Conservation (phyloP, 2,113 vertebrate species). For the Aptenodytes patagonicus region DNA sequence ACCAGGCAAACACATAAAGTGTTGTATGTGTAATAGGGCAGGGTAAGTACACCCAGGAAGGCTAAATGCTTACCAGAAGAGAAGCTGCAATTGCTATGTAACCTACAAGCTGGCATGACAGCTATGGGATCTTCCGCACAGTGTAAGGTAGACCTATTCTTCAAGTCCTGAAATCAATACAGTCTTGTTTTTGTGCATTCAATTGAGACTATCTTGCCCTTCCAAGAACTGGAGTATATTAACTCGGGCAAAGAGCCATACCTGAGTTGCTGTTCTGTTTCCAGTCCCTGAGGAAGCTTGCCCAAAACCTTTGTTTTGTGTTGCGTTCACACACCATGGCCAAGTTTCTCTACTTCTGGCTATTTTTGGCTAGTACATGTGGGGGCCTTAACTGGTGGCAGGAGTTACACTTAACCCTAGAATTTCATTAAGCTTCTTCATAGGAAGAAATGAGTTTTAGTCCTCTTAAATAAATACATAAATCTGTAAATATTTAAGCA, state of each 20-base stretch:
- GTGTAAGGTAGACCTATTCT: neutral
- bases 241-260: too few relatives aligned
- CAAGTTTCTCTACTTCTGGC: neutral
- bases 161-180: neutral
- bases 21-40: neutral
- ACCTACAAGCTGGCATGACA: neutral
- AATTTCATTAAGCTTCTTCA: neutral
- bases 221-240: neutral
- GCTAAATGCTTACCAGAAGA: neutral
- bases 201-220: fast-evolving
- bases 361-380: neutral
- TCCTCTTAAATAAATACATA: neutral
- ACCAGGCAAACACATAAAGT: neutral
- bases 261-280: neutral
- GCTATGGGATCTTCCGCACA: neutral
- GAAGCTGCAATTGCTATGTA: neutral
- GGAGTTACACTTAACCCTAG: neutral
- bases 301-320: neutral
- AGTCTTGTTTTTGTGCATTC: neutral
- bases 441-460: neutral
- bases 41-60: neutral
- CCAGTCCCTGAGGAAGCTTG: neutral
- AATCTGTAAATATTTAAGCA: neutral
- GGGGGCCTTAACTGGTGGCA: neutral
- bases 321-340: neutral